Conservation (phyloP, 2,888 invertebrate species). For the Malthinus flaveolus region DNA sequence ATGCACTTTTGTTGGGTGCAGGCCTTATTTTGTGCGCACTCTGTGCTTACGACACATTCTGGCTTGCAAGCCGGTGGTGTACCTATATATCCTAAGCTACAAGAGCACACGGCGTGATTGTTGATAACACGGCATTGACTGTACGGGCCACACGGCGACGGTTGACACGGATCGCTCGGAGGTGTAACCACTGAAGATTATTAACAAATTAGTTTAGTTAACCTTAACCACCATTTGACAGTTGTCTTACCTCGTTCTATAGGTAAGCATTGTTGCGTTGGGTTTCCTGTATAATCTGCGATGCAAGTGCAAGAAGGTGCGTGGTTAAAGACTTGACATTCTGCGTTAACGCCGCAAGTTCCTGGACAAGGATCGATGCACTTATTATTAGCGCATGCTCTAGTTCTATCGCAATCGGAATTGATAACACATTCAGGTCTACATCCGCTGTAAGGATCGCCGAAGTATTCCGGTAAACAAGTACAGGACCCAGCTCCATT, state of each 20-base stretch:
- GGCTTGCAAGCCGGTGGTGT: conserved; percentile 67
- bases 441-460: conserved; percentile 68
- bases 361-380: conserved; percentile 64
- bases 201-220: conserved; percentile 19
- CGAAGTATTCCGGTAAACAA: conserved; percentile 66
- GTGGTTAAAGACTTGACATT: conserved; percentile 66
- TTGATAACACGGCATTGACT: conserved; percentile 66
- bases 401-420: conserved; percentile 65
- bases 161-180: conserved; percentile 60
- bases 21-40: conserved; percentile 66
- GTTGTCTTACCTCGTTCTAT: conserved; percentile 49
- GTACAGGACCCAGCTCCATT: conserved; percentile 67
- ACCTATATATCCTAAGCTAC: conserved; percentile 64
- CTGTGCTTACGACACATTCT: conserved; percentile 68
- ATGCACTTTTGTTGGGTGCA: conserved; percentile 66
- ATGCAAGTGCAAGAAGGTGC: conserved; percentile 68
- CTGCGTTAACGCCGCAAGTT: conserved; percentile 63
- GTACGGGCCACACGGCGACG: conserved; percentile 70
- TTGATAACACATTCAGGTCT: conserved; percentile 70
- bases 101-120: conserved; percentile 66
- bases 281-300: conserved; percentile 64
- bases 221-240: conserved; percentile 25
- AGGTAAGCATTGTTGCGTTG: conserved; percentile 56
- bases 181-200: conserved; percentile 38
- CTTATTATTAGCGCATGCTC: conserved; percentile 69